Evolutionary conservation across 2,113 vertebrate species (phyloP), one percentile per base, ranked within the genome.

Genomic region (Salvelinus fontinalis): DNA sequence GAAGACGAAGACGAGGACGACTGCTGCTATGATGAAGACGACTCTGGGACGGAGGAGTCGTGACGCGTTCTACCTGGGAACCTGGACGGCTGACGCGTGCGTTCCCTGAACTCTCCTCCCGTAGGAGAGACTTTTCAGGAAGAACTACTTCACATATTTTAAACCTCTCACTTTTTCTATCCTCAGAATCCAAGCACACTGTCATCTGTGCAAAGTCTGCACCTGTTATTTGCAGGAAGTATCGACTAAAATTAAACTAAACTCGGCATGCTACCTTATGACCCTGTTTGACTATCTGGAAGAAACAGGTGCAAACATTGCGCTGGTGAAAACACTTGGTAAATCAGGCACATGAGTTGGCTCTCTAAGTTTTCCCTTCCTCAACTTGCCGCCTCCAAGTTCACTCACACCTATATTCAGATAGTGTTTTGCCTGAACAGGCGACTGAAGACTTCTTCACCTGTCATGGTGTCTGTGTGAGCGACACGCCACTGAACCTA

Each of bases 1-100:
- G 93, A 44, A 9, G 39, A 44, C 8, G 39, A 89, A 29, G 93
- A 93, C 2, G 93, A 92, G 70, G 95, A 94, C 59, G 95, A 96
- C 29, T 97, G 96, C 0, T 97, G 95, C 73, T 97, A 98, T 1
- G 97, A 96, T 0, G 96, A 97, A 57, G 95, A 97, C 0, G 97
- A 97, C 91, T 99, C 97, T 0, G 96, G 97, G 83, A 95, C 94
- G 0, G 98, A 99, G 88, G 97, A 98, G 85, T 98, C 96, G 31
- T 99, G 98, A 99, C 94, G 20, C 66, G 86, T 70, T 82, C 81
- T 57, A 71, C 22, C 70, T 48, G 67, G 2, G 62, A 75, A 24
- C 20, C 54, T 51, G 59, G 59, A 62, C 8, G 67, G 84, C 83
- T 76, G 84, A 82, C 79, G 60, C 73, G 73, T 67, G 84, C 84